These are phyloP conservation scores for Triops cancriformis DNA, from an alignment of 1,140 invertebrate genomes.

Conservation along the genomic window DNA sequence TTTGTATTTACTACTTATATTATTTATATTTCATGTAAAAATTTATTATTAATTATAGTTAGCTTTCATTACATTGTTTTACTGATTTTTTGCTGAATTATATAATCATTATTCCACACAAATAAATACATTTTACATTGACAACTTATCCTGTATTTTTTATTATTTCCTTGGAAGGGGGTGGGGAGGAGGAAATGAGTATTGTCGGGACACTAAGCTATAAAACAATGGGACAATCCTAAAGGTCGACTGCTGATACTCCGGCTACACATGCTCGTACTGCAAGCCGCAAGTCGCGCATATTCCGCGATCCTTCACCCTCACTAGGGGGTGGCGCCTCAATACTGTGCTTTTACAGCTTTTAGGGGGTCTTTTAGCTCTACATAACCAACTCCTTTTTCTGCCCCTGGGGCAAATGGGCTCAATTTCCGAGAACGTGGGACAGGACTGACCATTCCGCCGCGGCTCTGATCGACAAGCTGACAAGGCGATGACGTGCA, in stretches of 20 bases:
- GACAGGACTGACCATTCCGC: neutral
- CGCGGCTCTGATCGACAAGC: neutral
- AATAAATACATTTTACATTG: too few species aligned
- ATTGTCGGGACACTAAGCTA: neutral
- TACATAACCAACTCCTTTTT: neutral
- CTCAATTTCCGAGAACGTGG: too few species aligned
- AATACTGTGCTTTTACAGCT: neutral
- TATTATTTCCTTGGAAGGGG: too few species aligned
- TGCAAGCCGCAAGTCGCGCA: neutral
- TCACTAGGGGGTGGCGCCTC: neutral
- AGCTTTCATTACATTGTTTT: too few species aligned
- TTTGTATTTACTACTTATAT: too few species aligned
- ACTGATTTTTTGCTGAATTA: too few species aligned
- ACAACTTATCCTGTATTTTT: too few species aligned
- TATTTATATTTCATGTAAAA: too few species aligned
- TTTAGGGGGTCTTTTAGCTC: neutral
- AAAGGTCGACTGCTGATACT: neutral
- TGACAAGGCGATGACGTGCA: conserved; percentile 12
- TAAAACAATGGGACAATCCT: conserved; percentile 2
- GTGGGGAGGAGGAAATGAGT: too few species aligned
- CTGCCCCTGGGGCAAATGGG: too few species aligned
- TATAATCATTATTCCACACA: too few species aligned
- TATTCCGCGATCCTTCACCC: neutral
- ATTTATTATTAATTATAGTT: too few species aligned
- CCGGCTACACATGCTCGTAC: neutral